phyloP scores from a whole-genome alignment of 1,140 invertebrate species.

The Harlomillsia oculata region DNA sequence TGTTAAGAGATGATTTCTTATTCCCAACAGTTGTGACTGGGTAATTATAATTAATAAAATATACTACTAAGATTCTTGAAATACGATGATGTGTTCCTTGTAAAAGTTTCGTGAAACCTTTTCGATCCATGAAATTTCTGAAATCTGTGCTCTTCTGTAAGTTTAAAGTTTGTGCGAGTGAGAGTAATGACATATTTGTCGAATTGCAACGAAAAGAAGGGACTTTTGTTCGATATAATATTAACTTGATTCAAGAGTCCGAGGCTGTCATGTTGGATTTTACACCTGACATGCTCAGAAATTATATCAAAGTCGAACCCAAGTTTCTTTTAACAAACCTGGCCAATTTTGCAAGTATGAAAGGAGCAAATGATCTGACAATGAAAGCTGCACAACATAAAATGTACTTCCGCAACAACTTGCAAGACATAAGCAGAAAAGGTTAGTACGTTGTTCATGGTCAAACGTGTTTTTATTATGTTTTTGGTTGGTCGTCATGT shows the following conservation, averaged over 20 bases:
- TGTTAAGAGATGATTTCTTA: too few relatives aligned
- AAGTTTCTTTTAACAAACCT: conserved; percentile 19
- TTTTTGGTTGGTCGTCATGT: neutral
- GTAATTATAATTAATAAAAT: neutral
- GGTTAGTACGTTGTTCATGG: conserved; percentile 17
- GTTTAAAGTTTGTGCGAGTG: conserved; percentile 2
- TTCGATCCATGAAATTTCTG: conserved; percentile 20
- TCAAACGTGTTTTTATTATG: neutral
- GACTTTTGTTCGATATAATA: neutral
- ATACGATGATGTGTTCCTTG: conserved; percentile 11
- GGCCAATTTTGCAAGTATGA: conserved; percentile 17
- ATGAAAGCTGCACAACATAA: conserved; percentile 8
- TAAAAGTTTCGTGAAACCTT: conserved; percentile 30
- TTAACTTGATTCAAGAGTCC: neutral
- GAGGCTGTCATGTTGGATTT: conserved; percentile 10
- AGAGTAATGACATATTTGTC: neutral
- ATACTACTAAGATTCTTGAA: neutral
- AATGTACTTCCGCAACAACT: conserved; percentile 21
- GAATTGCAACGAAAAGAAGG: conserved; percentile 11
- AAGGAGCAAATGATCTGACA: conserved; percentile 25
- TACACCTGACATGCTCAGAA: conserved; percentile 4
- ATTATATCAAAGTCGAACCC: conserved; percentile 17
- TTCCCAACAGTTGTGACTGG: conserved; percentile 38
- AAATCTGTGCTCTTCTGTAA: conserved; percentile 8
- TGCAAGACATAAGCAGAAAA: conserved; percentile 26